Conservation (phyloP, 2,797 vertebrate genomes). For the Gobio occitaniae region DNA sequence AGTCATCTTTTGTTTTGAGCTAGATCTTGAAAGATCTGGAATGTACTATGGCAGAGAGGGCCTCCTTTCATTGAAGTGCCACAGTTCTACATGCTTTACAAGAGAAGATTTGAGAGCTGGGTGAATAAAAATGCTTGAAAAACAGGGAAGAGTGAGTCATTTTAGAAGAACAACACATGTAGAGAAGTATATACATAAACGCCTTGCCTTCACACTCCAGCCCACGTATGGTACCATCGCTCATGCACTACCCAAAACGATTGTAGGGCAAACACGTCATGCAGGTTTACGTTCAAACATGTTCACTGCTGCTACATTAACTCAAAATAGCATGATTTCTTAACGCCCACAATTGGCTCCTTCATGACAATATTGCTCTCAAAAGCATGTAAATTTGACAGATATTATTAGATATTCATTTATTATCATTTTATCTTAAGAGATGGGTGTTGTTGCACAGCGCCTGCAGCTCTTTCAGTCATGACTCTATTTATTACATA, state of each 20-base stretch:
- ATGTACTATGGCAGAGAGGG: constrained; percentile 62
- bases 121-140: constrained; percentile 34
- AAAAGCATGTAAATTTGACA: constrained; percentile 16
- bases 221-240: constrained; percentile 42
- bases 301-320: constrained; percentile 27
- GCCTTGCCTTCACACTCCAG: constrained; percentile 47
- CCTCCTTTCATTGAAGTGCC: constrained; percentile 51
- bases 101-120: constrained; percentile 1
- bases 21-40: constrained; percentile 47
- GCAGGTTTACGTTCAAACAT: constrained; percentile 44
- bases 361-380: constrained; percentile 32
- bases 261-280: constrained; percentile 42
- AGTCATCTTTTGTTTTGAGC: constrained; percentile 23
- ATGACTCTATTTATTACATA: background rate
- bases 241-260: constrained; percentile 26
- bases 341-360: constrained; percentile 32
- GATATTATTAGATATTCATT: background rate
- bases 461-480: background rate
- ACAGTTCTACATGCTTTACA: constrained; percentile 67
- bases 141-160: constrained; percentile 53
- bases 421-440: background rate
- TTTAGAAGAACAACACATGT: constrained; percentile 51
- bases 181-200: constrained; percentile 48
- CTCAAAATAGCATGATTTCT: constrained; percentile 24
- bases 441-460: background rate